Evolutionary conservation across 1,140 invertebrate genomes (phyloP), one percentile per base, ranked within the genome.

Genomic region (Lysiphlebus fabarum): DNA sequence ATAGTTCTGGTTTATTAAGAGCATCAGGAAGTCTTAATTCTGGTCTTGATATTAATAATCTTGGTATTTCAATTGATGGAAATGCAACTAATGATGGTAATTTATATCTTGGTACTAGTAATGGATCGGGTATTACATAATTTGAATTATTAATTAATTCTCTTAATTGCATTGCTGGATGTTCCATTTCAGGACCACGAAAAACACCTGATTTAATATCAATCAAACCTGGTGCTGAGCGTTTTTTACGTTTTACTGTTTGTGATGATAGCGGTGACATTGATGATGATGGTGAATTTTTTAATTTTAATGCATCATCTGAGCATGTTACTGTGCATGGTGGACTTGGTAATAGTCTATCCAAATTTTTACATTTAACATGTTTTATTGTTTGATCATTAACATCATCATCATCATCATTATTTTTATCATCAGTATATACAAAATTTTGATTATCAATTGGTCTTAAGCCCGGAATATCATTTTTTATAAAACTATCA

Each of bases 71-170:
- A 43, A 78, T 84, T 0, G 83, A 87, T 2, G 90, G 90, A 2
- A 85, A 82, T 1, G 85, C 83, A n/a, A 91, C 75, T 11, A 92
- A 83, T 7, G 82, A 80, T 12, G 86, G 85, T 37, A 92, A 72
- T 64, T 85, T 83, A 67, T 90, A 84, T 69, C 89, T 86, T 26
- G 90, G 90, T 45, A 92, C 86, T 53, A 92, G 70, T 55, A 92
- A 77, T 9, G 90, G 90, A 82, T 92, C 90, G 9, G 90, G 90
- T 67, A 92, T 84, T 64, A 86, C 82, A 66, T 88, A 83, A 43
- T 85, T 84, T 1, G 85, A 81, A 62, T 86, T 87, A 42, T 82
- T 81, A 12, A 90, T 82, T n/a, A 92, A 73, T 68, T 87, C 82
- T 62, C 87, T 84, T 1, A 91, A 78, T 69, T 92, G 89, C 50